phyloP scores from a whole-genome alignment of 2,113 vertebrate species.

The Mormyrus iriodes region DNA sequence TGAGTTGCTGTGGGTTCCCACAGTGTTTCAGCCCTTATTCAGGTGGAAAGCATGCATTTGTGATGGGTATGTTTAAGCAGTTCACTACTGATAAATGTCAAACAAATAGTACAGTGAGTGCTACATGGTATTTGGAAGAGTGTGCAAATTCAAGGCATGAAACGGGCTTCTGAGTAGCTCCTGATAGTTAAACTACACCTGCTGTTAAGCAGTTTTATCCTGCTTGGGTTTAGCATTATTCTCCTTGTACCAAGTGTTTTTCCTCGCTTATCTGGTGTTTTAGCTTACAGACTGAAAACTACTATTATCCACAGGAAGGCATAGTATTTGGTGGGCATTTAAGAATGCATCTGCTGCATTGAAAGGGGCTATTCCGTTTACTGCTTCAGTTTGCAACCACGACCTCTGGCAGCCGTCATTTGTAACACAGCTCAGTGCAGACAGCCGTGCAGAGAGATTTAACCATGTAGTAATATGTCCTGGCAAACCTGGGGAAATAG shows the following conservation, averaged over 20 bases:
- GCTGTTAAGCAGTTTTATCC: neutral
- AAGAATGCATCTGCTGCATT: neutral
- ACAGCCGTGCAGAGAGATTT: neutral
- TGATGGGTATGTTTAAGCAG: neutral
- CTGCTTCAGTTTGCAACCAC: neutral
- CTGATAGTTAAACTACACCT: neutral
- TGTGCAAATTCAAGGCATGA: neutral
- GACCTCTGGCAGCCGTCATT: too few species aligned
- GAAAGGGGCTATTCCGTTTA: neutral
- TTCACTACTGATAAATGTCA: neutral
- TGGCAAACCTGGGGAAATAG: neutral
- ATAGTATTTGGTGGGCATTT: neutral
- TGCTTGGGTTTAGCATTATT: neutral
- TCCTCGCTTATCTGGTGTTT: neutral
- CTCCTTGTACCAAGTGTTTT: neutral
- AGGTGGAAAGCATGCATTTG: neutral
- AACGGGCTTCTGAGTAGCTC: neutral
- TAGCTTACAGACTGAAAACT: neutral
- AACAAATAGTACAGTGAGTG: neutral
- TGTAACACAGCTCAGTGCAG: too few species aligned
- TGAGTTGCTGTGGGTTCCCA: neutral
- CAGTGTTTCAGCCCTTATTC: neutral
- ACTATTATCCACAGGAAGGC: neutral
- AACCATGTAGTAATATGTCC: neutral
- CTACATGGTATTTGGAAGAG: neutral